Conservation (phyloP, 2,888 invertebrate genomes). For the Listrodromus nycthemerus region DNA sequence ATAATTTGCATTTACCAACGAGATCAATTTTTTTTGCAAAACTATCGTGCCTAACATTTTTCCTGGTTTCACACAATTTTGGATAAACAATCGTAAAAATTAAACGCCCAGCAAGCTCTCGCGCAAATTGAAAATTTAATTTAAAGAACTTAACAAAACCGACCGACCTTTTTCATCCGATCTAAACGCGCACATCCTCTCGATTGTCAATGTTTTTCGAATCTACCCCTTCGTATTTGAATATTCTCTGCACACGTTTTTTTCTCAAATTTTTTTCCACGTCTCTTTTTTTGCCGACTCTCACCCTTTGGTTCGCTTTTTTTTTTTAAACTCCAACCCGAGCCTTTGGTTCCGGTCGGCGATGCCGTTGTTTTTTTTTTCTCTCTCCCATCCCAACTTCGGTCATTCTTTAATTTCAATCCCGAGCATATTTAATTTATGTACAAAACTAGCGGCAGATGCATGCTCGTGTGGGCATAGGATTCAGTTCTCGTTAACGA, state of each 20-base stretch:
- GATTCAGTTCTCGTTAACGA: constrained; percentile 25
- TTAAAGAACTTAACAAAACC: not conserved
- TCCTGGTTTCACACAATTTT: no score
- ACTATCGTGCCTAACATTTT: no score
- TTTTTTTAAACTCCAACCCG: constrained; percentile 55
- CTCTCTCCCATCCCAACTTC: constrained; percentile 45
- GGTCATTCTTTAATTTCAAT: constrained; percentile 68
- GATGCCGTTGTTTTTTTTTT: constrained; percentile 68
- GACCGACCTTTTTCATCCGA: not conserved
- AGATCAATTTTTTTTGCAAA: no score
- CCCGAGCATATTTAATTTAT: constrained; percentile 65
- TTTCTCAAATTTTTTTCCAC: constrained; percentile 38
- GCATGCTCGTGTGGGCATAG: constrained; percentile 1
- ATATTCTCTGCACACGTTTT: constrained; percentile 53
- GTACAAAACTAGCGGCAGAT: constrained; percentile 55
- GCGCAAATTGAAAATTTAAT: not conserved
- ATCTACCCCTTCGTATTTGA: constrained; percentile 67
- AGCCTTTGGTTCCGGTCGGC: constrained; percentile 56
- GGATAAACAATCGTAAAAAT: no score
- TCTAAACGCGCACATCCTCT: constrained; percentile 35
- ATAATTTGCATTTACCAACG: no score
- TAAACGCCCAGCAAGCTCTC: no score
- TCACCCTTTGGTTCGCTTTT: constrained; percentile 65
- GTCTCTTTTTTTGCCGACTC: constrained; percentile 60
- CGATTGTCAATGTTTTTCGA: constrained; percentile 59